Evolutionary conservation across 2,888 invertebrate species (phyloP).

Genomic region (Drosophila percnosoma): DNA sequence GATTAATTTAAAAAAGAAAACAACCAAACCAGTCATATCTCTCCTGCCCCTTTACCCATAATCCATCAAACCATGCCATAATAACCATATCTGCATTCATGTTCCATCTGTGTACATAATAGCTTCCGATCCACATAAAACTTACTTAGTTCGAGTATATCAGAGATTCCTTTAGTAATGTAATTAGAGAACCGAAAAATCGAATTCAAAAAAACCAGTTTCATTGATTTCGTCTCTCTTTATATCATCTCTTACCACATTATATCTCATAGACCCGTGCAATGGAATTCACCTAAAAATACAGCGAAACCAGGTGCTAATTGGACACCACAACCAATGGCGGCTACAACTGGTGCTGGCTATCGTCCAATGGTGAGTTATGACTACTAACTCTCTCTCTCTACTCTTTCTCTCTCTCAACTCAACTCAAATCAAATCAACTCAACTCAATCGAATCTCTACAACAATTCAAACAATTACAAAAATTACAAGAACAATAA

Average conservation of each 20-base stretch:
- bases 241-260: conserved; percentile 79
- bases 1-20: not conserved
- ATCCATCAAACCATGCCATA: conserved; percentile 8
- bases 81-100: conserved; percentile 25
- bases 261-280: conserved; percentile 89
- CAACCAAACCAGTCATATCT: conserved; percentile 1
- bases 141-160: conserved; percentile 46
- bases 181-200: conserved; percentile 36
- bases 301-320: conserved; percentile 91
- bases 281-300: conserved; percentile 96
- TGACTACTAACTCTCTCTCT: conserved; percentile 69
- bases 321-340: conserved; percentile 96
- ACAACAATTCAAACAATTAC: conserved; percentile 50
- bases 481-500: conserved; percentile 34
- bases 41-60: conserved; percentile 6
- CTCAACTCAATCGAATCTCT: conserved; percentile 14
- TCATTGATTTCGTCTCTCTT: conserved; percentile 75
- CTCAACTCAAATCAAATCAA: conserved; percentile 51
- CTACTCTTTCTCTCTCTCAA: conserved; percentile 18
- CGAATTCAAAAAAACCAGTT: conserved; percentile 39
- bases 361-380: conserved; percentile 94
- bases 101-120: conserved; percentile 60
- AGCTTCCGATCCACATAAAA: conserved; percentile 27
- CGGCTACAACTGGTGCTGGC: conserved; percentile 93
- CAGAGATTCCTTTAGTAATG: conserved; percentile 39